phyloP scores from a whole-genome alignment of 2,797 vertebrate genomes.

The Tolypeutes matacus region DNA sequence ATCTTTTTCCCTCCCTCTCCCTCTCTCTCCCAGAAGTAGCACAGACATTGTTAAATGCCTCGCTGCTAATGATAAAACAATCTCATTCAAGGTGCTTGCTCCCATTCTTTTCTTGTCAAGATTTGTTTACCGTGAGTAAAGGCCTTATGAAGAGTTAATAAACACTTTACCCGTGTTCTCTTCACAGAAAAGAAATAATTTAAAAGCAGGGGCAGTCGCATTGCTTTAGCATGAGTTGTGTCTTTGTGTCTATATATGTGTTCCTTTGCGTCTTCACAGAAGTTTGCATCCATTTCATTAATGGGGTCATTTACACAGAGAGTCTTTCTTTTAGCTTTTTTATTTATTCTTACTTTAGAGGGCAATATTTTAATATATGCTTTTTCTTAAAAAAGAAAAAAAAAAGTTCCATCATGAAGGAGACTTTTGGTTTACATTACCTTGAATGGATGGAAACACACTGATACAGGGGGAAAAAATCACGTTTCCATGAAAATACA shows the following conservation, averaged over 20 bases:
- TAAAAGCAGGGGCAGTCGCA: slow-evolving; percentile 69
- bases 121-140: slow-evolving; percentile 82
- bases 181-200: slow-evolving; percentile 69
- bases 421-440: background rate
- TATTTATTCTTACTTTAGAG: slow-evolving; percentile 12
- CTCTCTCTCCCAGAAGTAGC: slow-evolving; percentile 77
- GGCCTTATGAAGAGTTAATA: slow-evolving; percentile 81
- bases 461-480: slow-evolving; percentile 14
- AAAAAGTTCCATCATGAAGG: background rate
- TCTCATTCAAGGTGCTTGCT: slow-evolving; percentile 76
- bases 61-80: slow-evolving; percentile 76
- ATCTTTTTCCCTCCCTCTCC: slow-evolving; percentile 9
- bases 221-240: slow-evolving; percentile 9
- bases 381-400: background rate
- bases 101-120: slow-evolving; percentile 81
- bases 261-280: slow-evolving; percentile 70
- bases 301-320: slow-evolving; percentile 56
- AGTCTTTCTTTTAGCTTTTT: background rate
- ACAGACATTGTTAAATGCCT: slow-evolving; percentile 75
- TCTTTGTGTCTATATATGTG: background rate
- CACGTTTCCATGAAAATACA: slow-evolving; percentile 2
- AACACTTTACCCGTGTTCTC: slow-evolving; percentile 69
- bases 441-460: background rate
- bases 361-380: background rate
- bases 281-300: slow-evolving; percentile 60